These are phyloP conservation scores for Ochotona princeps DNA, from an alignment of 2,113 vertebrate genomes.

Conservation along the genomic window DNA sequence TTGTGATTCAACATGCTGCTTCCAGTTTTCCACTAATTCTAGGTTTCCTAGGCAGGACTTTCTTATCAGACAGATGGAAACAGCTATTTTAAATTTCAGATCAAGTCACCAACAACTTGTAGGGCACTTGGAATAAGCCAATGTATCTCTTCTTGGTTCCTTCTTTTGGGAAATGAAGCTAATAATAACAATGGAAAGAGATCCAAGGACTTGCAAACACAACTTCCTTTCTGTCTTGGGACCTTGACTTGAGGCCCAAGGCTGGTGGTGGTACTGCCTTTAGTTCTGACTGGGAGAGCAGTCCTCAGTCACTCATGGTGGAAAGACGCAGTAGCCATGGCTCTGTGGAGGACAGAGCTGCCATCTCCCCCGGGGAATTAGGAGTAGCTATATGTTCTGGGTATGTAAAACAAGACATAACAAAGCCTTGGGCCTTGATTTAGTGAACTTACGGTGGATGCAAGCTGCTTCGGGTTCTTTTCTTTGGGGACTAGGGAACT, in stretches of 20 bases:
- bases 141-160: background rate
- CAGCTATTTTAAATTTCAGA: background rate
- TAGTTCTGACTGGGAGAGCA: background rate
- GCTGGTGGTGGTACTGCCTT: background rate
- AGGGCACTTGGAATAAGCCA: background rate
- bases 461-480: background rate
- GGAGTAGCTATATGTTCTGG: background rate
- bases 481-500: background rate
- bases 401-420: background rate
- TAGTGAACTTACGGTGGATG: background rate
- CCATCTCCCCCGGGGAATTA: background rate
- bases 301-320: fast-evolving
- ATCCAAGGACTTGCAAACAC: background rate
- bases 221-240: background rate
- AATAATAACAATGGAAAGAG: background rate
- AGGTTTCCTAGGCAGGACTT: background rate
- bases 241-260: background rate
- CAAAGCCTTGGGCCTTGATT: background rate
- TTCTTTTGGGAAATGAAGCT: constrained; percentile 43
- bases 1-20: background rate
- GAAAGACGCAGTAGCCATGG: background rate
- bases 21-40: background rate
- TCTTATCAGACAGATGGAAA: background rate
- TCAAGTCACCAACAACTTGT: background rate
- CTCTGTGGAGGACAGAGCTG: background rate